These are phyloP conservation scores for Palythoa heliodiscus DNA, from an alignment of 92 coral and sea anemone species.

Conservation along the genomic window DNA sequence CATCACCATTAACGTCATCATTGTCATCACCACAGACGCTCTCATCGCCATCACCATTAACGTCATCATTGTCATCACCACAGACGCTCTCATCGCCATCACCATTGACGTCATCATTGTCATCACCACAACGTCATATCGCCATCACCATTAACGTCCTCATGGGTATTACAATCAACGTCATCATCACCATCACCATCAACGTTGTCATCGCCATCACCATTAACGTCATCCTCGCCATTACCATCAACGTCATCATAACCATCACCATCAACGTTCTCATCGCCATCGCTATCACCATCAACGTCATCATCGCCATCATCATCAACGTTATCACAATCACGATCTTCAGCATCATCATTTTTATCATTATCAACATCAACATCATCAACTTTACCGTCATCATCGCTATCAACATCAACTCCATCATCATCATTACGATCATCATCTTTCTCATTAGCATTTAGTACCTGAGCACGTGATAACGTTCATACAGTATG, in stretches of 20 bases:
- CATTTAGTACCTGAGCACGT: slow-evolving; percentile 83
- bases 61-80: not conserved
- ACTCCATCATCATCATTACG: not conserved
- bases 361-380: not conserved
- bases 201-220: not conserved
- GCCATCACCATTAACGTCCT: not conserved
- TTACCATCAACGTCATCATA: not conserved
- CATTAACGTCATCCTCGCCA: not conserved
- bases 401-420: not conserved
- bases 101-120: not conserved
- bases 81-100: not conserved
- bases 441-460: not conserved
- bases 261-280: not conserved
- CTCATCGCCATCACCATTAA: not conserved
- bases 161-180: not conserved
- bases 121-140: not conserved
- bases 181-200: not conserved
- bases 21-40: not conserved
- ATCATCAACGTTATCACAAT: not conserved
- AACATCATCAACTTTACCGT: not conserved
- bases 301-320: not conserved
- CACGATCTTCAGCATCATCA: not conserved
- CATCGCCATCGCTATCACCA: not conserved
- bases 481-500: slow-evolving; percentile 82
- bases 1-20: not conserved